Percentiles rank a stretch among this genome's conserved stretches.
Conservation (phyloP, 2,113 vertebrate species). For the Microtus ochrogaster region DNA sequence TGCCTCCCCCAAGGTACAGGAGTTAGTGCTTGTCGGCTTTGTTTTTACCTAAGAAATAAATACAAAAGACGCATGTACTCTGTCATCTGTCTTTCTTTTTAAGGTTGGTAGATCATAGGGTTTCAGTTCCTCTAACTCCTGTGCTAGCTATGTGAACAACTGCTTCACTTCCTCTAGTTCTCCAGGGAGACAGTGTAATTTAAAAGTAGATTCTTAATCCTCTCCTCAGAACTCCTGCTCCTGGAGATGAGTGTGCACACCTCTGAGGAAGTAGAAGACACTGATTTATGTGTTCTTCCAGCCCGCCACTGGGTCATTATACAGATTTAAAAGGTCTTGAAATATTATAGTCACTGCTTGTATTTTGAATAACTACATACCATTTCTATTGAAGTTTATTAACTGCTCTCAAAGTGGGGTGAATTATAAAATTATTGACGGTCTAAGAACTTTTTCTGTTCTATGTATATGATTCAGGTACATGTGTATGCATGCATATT, state of each 20-base stretch:
- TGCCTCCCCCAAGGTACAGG: not conserved
- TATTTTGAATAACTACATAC: conserved; percentile 45
- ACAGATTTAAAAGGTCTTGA: not conserved
- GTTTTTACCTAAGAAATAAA: conserved; percentile 47
- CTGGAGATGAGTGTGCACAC: not conserved
- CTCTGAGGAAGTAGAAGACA: not conserved
- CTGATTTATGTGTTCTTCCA: not conserved
- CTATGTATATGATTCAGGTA: not conserved
- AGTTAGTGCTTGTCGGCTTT: not conserved
- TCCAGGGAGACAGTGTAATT: not conserved
- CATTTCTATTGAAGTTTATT: conserved; percentile 6
- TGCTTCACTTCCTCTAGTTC: conserved; percentile 54
- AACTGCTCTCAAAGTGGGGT: conserved; percentile 1
- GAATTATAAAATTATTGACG: conserved; percentile 35
- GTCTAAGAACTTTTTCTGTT: not conserved
- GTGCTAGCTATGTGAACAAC: not conserved
- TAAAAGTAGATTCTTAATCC: not conserved
- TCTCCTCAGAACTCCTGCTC: conserved; percentile 24
- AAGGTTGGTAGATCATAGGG: conserved; percentile 27
- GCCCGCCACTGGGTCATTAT: not conserved
- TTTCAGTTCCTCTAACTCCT: conserved; percentile 72
- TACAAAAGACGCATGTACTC: not conserved
- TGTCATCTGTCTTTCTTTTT: conserved; percentile 72
- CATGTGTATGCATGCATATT: not conserved
- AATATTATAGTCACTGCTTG: not conserved